Percentiles rank a stretch among this genome's conserved stretches.
Evolutionary conservation across 2,888 invertebrate genomes (phyloP).

Genomic region (Drosophila flavopinicola): DNA sequence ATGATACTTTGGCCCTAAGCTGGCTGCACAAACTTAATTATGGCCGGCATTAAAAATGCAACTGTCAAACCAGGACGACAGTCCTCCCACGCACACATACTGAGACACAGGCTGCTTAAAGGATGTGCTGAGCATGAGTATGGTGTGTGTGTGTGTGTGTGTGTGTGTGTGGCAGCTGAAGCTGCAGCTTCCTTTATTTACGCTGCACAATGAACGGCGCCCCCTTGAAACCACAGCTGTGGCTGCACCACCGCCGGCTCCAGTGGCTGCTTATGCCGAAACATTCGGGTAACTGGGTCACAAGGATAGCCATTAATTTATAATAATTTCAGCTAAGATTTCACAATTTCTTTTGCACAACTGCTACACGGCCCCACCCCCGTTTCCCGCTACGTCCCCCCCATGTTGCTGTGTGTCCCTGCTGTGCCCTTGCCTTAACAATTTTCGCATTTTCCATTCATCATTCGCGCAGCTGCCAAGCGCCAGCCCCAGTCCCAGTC

Average conservation of each 20-base stretch:
- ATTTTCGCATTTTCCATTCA: constrained; percentile 78
- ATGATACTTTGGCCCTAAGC: constrained; percentile 47
- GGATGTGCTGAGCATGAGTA: constrained; percentile 49
- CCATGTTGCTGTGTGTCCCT: not conserved
- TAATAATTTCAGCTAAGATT: constrained; percentile 81
- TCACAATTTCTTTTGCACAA: constrained; percentile 71
- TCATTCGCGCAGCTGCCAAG: constrained; percentile 57
- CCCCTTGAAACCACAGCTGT: constrained; percentile 33
- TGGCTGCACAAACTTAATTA: constrained; percentile 74
- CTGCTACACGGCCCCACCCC: constrained; percentile 9
- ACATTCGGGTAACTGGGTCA: constrained; percentile 74
- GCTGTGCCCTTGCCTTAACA: constrained; percentile 65
- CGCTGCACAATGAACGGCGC: constrained; percentile 53
- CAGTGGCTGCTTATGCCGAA: constrained; percentile 60
- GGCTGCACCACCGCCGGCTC: constrained; percentile 21
- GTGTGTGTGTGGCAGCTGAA: constrained; percentile 44
- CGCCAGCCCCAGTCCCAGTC: constrained; percentile 5
- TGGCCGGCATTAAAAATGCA: constrained; percentile 76
- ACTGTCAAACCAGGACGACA: constrained; percentile 71
- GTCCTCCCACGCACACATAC: constrained; percentile 6
- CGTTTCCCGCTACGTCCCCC: not conserved
- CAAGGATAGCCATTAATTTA: constrained; percentile 80
- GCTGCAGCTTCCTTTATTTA: too few relatives aligned
- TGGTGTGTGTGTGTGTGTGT: constrained; percentile 39
- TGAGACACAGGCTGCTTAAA: constrained; percentile 53